Evolutionary conservation across 2,888 invertebrate genomes (phyloP), one percentile per base, ranked within the genome.

Genomic region (Lissonota sp.): DNA sequence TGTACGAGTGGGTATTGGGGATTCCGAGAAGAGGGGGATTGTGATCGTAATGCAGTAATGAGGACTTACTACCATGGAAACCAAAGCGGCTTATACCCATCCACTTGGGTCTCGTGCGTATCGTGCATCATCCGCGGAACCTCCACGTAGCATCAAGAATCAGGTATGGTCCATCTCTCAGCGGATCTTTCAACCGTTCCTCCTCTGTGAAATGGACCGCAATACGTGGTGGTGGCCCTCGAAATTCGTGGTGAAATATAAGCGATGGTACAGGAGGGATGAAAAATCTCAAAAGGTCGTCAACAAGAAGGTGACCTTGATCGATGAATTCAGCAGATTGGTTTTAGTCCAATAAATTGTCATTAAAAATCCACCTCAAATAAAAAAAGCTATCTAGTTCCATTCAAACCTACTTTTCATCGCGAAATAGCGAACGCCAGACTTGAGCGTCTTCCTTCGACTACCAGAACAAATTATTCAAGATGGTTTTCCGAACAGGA

Each of bases 11-110:
- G 74, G 89, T 90, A 91, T 91, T 90, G 88, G 90, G 88, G 91
- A 90, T 89, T 89, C 87, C 88, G 26, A 3, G 26, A 3, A 26
- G 26, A 26, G 26, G 26, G 26, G 26, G 26, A 26, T 26, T 26
- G 26, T 26, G 26, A 26, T 90, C 90, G 91, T 92, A 92, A 92
- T 92, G 90, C 92, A 92, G 91, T 92, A 92, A 92, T 92, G 92
- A 92, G 91, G 90, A 91, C 91, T 92, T 92, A 92, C 92, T 92
- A 92, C 92, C 92, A 92, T 92, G 92, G 92, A 91, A 92, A 92
- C 92, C 91, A 92, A 92, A 92, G 91, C 92, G 90, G 92, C 92
- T 92, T 92, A 92, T 88, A 89, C 89, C 92, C 92, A 89, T 91
- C 92, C 92, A 90, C 91, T 92, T 91, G 79, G 70, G 62, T 75